Conservation (phyloP, 2,888 invertebrate genomes). For the Ophion ellenae region DNA sequence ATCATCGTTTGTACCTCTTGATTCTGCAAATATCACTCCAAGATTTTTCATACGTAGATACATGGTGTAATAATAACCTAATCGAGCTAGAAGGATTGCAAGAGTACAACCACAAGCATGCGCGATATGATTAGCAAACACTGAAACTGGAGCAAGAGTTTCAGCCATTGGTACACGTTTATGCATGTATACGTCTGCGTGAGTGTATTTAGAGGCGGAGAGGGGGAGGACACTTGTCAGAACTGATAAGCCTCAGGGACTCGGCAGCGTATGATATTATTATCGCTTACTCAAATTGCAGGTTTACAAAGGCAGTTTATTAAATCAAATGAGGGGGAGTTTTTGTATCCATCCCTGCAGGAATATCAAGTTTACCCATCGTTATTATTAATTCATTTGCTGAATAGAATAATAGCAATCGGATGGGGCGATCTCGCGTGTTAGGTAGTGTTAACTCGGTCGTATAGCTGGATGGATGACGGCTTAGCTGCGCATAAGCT, state of each 20-base stretch:
- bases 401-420: too few species aligned
- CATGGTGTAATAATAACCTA: constrained; percentile 54
- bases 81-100: constrained; percentile 36
- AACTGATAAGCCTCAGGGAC: constrained; percentile 30
- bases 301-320: background rate
- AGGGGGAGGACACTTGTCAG: background rate
- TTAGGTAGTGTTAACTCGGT: too few species aligned
- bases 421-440: too few species aligned
- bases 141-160: constrained; percentile 61
- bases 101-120: constrained; percentile 40
- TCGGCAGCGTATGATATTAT: background rate
- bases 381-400: background rate
- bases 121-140: constrained; percentile 55
- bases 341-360: background rate
- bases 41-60: constrained; percentile 46
- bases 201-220: background rate
- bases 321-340: background rate
- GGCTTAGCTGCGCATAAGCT: too few species aligned
- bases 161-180: constrained; percentile 48
- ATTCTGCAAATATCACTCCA: constrained; percentile 58
- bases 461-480: too few species aligned
- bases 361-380: background rate
- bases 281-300: constrained; percentile 15
- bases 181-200: background rate
- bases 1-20: constrained; percentile 20